phyloP scores from a whole-genome alignment of 2,888 invertebrate species.

The Coelopa pilipes region DNA sequence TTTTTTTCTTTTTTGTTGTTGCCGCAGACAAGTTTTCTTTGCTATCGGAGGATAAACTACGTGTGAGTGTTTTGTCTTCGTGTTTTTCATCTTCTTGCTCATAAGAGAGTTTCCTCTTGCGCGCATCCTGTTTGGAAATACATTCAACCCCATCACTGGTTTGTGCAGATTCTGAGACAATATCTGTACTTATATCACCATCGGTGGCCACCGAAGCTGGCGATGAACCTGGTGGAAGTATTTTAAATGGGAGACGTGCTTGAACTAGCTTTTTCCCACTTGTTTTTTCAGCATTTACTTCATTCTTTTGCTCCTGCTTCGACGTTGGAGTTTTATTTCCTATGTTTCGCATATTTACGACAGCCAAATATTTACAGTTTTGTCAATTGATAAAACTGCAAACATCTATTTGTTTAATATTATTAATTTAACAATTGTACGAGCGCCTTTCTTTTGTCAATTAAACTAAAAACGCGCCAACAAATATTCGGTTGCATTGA shows the following conservation, averaged over 20 bases:
- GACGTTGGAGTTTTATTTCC: slow-evolving; percentile 20
- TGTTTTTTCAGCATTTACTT: slow-evolving; percentile 42
- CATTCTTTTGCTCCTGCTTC: slow-evolving; percentile 17
- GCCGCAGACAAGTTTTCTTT: slow-evolving; percentile 44
- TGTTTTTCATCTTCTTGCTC: slow-evolving; percentile 43
- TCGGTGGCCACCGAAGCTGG: not conserved
- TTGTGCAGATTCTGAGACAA: slow-evolving; percentile 21
- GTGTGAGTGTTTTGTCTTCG: not conserved
- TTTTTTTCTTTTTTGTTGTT: slow-evolving; percentile 43
- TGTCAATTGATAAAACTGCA: not conserved
- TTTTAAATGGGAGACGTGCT: slow-evolving; percentile 73
- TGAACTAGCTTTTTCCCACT: slow-evolving; percentile 71
- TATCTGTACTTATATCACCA: not conserved
- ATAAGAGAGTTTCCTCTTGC: slow-evolving; percentile 62
- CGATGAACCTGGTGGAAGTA: slow-evolving; percentile 48
- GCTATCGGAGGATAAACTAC: slow-evolving; percentile 21
- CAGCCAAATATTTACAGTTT: not conserved
- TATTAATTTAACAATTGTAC: too few relatives aligned
- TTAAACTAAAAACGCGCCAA: slow-evolving; percentile 24
- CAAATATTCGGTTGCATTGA: not conserved
- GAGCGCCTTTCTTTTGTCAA: not conserved
- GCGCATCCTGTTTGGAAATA: slow-evolving; percentile 41
- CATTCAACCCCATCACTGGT: not conserved
- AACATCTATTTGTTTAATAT: not conserved
- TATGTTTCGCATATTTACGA: slow-evolving; percentile 23